Evolutionary conservation across 2,888 invertebrate genomes (phyloP).

Genomic region (Torymus aiolomorphi): DNA sequence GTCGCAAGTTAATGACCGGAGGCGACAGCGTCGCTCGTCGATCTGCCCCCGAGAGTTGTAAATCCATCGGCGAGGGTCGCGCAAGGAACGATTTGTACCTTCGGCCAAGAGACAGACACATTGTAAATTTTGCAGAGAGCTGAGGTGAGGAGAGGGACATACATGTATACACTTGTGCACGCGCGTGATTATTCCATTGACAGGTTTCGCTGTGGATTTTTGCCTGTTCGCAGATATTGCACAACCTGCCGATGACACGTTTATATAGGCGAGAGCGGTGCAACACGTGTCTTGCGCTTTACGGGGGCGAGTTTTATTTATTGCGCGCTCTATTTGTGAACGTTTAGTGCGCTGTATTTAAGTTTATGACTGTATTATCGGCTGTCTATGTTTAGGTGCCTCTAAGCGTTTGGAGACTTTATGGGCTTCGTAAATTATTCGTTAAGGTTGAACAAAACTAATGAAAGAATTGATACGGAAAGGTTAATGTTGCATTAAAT

Average conservation of each 20-base stretch:
- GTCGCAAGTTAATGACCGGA: conserved; percentile 24
- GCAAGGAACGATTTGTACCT: conserved; percentile 10
- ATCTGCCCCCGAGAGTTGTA: neutral
- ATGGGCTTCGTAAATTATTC: too few relatives aligned
- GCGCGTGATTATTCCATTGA: conserved; percentile 24
- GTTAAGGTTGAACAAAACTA: too few relatives aligned
- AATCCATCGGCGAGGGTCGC: conserved; percentile 22
- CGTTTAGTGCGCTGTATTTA: too few relatives aligned
- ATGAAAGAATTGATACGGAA: too few relatives aligned
- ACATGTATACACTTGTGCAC: neutral
- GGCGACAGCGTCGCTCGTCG: neutral
- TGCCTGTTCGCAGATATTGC: conserved; percentile 10
- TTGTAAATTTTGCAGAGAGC: conserved; percentile 17
- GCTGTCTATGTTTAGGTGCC: neutral
- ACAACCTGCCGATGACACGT: conserved; percentile 18
- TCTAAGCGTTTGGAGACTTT: neutral
- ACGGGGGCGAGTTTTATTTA: too few relatives aligned
- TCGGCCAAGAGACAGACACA: neutral
- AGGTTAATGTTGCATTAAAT: too few relatives aligned
- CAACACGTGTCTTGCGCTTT: too few relatives aligned
- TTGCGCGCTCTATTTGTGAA: too few relatives aligned
- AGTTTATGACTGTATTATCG: neutral
- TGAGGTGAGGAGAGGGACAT: too few relatives aligned
- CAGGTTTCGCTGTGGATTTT: conserved; percentile 20
- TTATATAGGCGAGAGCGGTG: neutral